Base-by-base conservation (phyloP, 2,113 vertebrate species). In the Megaceryle maxima region DNA sequence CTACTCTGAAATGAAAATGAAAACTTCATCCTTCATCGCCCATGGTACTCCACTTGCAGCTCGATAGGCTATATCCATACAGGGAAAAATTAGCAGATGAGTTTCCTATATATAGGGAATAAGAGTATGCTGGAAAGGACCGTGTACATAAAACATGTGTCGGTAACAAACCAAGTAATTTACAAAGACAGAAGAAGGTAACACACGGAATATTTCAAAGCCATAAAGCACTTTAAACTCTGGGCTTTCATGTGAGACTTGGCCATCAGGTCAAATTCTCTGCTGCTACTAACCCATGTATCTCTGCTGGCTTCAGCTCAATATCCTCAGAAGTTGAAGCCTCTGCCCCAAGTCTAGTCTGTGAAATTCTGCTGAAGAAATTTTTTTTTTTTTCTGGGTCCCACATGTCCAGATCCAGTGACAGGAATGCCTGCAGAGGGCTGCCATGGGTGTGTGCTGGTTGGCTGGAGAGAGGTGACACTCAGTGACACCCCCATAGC, bases 1-100 rank as follows among this genome's bases (percentile, higher is more conserved):
- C 77, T 86, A 69, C 35, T 80, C 68, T 11, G 3, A 75, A 93
- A 87, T 29, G 73, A 67, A 75, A 88, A 91, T 31, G 81, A 53
- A 81, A 53, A 31, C 64, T 35, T 83, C 20, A 9, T 86, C 82
- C 75, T 57, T 39, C 68, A 51, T 87, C 44, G 28, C n/a, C 66
- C 74, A 8, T 16, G n/a, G 55, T 83, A 37, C 70, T 74, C 81
- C 8, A 3, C 56, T 51, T 75, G 75, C 73, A 57, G 63, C 67
- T 33, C 22, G 55, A 50, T 33, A 22, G 72, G 51, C 73, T 87
- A 16, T 53, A 41, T 70, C 44, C 46, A 2, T 10, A 6, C 15
- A 6, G 70, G 55, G 68, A 10, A 59, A 46, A 75, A 59, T 51
- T 46, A 86, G 26, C 64, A 41, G 12, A 1, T 12, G 63, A 14